phyloP scores from a whole-genome alignment of 2,797 vertebrate genomes.

The Fistularia commersonii region DNA sequence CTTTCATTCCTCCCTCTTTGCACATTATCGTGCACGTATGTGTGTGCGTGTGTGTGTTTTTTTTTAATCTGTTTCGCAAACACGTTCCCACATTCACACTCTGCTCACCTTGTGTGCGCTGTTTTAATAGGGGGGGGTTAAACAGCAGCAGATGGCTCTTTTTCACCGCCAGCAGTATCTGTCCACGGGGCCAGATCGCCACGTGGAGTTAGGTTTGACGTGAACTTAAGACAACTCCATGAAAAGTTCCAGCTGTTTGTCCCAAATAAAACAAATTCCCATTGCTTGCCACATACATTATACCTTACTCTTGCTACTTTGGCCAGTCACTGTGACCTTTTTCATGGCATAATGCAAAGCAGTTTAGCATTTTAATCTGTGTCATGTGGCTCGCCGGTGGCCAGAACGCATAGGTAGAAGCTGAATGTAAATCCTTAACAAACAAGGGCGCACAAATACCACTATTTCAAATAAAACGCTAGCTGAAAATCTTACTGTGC shows the following conservation, averaged over 20 bases:
- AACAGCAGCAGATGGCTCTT: constrained; percentile 69
- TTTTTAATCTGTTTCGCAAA: constrained; percentile 12
- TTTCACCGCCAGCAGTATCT: constrained; percentile 67
- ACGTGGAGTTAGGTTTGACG: constrained; percentile 53
- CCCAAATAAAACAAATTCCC: neutral
- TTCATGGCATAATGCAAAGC: constrained; percentile 40
- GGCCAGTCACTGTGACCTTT: constrained; percentile 24
- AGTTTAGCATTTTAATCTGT: constrained; percentile 43
- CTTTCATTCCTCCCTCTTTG: neutral
- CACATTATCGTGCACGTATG: neutral
- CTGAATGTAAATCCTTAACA: constrained; percentile 1
- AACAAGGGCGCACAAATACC: constrained; percentile 9
- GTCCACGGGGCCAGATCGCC: constrained; percentile 58
- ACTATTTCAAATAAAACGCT: no score
- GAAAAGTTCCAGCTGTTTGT: constrained; percentile 7
- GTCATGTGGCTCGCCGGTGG: constrained; percentile 32
- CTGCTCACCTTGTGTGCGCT: constrained; percentile 24
- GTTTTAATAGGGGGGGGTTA: constrained; percentile 61
- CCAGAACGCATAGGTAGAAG: constrained; percentile 9
- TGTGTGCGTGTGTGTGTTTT: constrained; percentile 7
- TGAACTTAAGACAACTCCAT: constrained; percentile 38
- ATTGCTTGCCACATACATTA: neutral
- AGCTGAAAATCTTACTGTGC: no score
- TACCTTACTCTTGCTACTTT: constrained; percentile 9
- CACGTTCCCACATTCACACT: constrained; percentile 26